Conservation (phyloP, 2,113 vertebrate genomes). For the Helogale parvula region DNA sequence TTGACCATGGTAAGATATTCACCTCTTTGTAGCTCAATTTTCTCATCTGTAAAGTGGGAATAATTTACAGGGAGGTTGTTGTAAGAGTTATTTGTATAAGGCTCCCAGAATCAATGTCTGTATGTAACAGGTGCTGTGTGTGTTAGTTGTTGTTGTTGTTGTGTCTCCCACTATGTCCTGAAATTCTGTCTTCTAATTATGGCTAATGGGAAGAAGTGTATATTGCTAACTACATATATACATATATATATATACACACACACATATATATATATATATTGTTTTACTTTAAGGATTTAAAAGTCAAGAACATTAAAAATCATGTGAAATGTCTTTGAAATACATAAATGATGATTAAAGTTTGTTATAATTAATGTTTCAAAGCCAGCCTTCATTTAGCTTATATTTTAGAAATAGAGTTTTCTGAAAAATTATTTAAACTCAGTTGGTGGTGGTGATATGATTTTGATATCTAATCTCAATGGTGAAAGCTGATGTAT, state of each 20-base stretch:
- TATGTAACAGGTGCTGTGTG: not conserved
- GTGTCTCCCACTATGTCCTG: not conserved
- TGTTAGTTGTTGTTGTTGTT: not conserved
- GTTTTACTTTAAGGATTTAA: slow-evolving; percentile 38
- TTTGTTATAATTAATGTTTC: slow-evolving; percentile 42
- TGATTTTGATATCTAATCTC: slow-evolving; percentile 77
- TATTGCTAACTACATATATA: not conserved
- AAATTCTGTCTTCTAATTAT: slow-evolving; percentile 1
- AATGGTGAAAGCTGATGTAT: slow-evolving; percentile 79
- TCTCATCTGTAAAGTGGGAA: not conserved
- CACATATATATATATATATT: not conserved
- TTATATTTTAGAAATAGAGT: slow-evolving; percentile 7
- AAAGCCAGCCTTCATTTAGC: slow-evolving; percentile 14
- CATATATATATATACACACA: too few species aligned
- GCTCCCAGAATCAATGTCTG: not conserved
- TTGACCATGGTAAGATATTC: not conserved
- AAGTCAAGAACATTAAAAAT: slow-evolving; percentile 7
- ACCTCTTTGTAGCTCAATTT: not conserved
- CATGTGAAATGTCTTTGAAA: slow-evolving; percentile 22
- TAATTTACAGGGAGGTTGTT: not conserved
- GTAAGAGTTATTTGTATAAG: not conserved
- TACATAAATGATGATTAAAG: slow-evolving; percentile 24
- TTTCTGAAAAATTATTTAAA: slow-evolving; percentile 75
- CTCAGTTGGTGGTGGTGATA: slow-evolving; percentile 57
- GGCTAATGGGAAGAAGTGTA: not conserved